A percentile compares a stretch with the other conserved stretches of the same genome.
phyloP scores from a whole-genome alignment of 2,797 vertebrate genomes.

The Pseudotriccus pelzelni region DNA sequence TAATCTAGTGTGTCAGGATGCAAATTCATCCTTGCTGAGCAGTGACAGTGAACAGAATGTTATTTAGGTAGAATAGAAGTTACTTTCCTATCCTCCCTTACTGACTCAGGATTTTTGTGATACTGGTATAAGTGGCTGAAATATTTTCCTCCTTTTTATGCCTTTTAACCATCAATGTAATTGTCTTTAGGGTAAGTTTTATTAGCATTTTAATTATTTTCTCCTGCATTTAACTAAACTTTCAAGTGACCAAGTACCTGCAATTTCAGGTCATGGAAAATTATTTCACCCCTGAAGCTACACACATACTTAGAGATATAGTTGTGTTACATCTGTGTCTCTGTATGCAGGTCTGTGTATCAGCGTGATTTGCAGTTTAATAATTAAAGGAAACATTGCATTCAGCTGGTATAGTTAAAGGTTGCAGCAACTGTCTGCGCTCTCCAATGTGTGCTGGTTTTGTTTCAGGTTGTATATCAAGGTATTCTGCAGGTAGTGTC shows the following conservation, averaged over 20 bases:
- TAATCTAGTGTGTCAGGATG: neutral
- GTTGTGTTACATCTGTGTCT: neutral
- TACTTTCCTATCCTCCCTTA: neutral
- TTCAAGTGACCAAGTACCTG: neutral
- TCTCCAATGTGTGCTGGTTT: neutral
- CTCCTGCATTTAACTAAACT: neutral
- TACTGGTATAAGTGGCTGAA: neutral
- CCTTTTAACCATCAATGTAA: neutral
- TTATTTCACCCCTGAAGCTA: neutral
- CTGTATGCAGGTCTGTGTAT: neutral
- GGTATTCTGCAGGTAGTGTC: constrained; percentile 94
- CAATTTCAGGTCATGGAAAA: neutral
- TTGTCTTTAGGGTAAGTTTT: neutral
- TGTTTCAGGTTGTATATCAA: constrained; percentile 91
- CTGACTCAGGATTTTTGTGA: neutral
- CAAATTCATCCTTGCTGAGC: neutral
- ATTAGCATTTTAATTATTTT: neutral
- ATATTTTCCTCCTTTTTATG: neutral
- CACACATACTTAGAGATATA: neutral
- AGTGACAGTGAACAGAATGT: neutral
- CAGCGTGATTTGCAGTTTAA: neutral
- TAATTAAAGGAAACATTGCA: neutral
- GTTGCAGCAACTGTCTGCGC: neutral
- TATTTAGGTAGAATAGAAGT: neutral
- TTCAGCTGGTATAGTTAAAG: neutral